Base-by-base conservation (phyloP, 2,888 invertebrate genomes). In the Nysson spinosus region DNA sequence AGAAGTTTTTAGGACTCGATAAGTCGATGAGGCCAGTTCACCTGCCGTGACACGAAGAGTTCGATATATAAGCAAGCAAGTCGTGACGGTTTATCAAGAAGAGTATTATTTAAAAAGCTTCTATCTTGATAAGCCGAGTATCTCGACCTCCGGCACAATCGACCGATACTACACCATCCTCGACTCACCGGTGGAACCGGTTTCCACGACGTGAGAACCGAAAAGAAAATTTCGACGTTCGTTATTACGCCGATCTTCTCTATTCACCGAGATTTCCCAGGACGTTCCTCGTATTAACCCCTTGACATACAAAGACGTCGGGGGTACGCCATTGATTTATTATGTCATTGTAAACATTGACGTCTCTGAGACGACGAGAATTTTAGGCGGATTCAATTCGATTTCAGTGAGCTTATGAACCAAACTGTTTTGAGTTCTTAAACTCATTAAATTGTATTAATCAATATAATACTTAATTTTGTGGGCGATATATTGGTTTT, bases 111-210 rank as follows among this genome's bases (percentile, higher is more conserved):
- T 62, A 67, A 63, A 63, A 51, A 71, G 17, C 24, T 20, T 56
- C 46, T 47, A 44, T 54, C 60, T 35, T 37, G 55, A 58, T 58
- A 67, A 56, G 66, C 17, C 46, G 52, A 12, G 51, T 51, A 56
- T 52, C 63, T 56, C 60, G 50, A 60, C 65, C 60, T 65, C 65
- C 65, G 57, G 60, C 34, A 70, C 71, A 71, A 70, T 71, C 50
- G 42, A 20, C 20, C 34, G 51, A 54, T 52, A 44, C 43, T 50
- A 37, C 14, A 61, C 52, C 61, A 40, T 35, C 32, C 30, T 20
- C 35, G 30, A 42, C 35, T 28, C 44, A 20, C 17, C 52, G 32
- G 24, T 14, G 32, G 58, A 67, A 71, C 56, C 52, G 57, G 62
- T 71, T 71, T 55, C 17, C 40, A 6, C 42, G 34, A 7, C 28